Evolutionary conservation across 2,888 invertebrate genomes (phyloP).

Genomic region (Cosmopolites sordidus): DNA sequence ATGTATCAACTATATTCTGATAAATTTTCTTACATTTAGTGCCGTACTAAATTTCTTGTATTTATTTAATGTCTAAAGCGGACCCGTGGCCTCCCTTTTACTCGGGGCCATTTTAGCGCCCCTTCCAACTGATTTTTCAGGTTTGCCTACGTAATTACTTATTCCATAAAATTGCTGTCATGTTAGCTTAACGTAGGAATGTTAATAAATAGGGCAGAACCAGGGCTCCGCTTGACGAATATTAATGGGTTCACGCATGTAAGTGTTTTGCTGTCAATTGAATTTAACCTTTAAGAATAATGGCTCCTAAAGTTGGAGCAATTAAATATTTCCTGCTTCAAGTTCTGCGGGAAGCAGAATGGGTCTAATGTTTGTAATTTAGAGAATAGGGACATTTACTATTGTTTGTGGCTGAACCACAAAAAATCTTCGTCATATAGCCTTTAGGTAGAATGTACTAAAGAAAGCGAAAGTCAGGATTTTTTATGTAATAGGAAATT

Average conservation of each 20-base stretch:
- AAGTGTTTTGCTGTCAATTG: slow-evolving; percentile 19
- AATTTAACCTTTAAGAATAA: slow-evolving; percentile 10
- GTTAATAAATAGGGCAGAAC: slow-evolving; percentile 19
- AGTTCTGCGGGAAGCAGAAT: too few relatives aligned
- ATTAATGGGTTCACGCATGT: slow-evolving; percentile 21
- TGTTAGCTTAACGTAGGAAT: slow-evolving; percentile 17
- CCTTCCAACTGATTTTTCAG: neutral
- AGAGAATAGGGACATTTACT: too few relatives aligned
- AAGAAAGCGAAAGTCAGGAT: too few relatives aligned
- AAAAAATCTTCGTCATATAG: too few relatives aligned
- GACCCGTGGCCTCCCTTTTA: neutral
- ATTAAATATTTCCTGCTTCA: neutral
- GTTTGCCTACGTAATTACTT: slow-evolving; percentile 15
- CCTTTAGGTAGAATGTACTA: too few relatives aligned
- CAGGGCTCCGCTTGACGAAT: slow-evolving; percentile 11
- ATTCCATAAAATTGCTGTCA: slow-evolving; percentile 19
- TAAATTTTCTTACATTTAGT: too few relatives aligned
- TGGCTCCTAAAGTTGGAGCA: neutral
- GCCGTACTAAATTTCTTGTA: slow-evolving; percentile 5
- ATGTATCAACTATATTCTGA: too few relatives aligned
- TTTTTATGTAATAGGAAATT: too few relatives aligned
- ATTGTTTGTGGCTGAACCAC: too few relatives aligned
- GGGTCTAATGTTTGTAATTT: too few relatives aligned
- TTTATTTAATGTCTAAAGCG: neutral
- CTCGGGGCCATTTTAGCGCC: neutral